These are phyloP conservation scores for Pongo pygmaeus DNA, from an alignment of 2,113 vertebrate species.

Conservation along the genomic window DNA sequence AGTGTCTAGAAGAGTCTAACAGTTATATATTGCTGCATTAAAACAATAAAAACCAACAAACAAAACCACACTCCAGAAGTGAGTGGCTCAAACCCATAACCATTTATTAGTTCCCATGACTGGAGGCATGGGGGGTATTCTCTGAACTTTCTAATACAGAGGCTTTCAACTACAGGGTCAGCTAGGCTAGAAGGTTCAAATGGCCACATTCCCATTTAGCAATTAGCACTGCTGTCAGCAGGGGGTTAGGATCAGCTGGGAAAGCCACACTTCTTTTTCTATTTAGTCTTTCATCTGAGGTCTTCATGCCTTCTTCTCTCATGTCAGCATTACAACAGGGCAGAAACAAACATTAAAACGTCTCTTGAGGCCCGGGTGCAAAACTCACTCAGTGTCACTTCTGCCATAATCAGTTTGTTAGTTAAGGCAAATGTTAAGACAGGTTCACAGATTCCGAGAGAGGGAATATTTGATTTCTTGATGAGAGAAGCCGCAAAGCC, in stretches of 20 bases:
- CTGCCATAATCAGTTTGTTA: too few relatives aligned
- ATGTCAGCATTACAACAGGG: neutral
- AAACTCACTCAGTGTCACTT: neutral
- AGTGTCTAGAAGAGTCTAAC: neutral
- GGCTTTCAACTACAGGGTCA: neutral
- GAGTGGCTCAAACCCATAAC: neutral
- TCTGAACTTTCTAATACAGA: neutral
- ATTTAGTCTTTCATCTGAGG: neutral
- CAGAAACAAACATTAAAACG: neutral
- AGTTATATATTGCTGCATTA: neutral
- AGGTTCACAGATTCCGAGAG: neutral
- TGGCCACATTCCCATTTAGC: neutral
- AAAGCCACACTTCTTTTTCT: neutral
- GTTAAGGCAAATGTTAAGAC: neutral
- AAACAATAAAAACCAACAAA: neutral
- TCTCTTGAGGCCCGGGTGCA: neutral
- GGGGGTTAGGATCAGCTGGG: neutral
- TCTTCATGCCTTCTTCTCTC: neutral
- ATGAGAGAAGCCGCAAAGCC: neutral
- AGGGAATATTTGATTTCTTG: neutral
- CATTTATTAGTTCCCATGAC: neutral
- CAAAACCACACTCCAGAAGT: neutral
- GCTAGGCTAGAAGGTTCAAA: neutral
- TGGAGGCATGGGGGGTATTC: rapidly evolving
- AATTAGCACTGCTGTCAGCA: neutral